phyloP scores from a whole-genome alignment of 2,888 invertebrate species.

The Cremastobaeus sp. region DNA sequence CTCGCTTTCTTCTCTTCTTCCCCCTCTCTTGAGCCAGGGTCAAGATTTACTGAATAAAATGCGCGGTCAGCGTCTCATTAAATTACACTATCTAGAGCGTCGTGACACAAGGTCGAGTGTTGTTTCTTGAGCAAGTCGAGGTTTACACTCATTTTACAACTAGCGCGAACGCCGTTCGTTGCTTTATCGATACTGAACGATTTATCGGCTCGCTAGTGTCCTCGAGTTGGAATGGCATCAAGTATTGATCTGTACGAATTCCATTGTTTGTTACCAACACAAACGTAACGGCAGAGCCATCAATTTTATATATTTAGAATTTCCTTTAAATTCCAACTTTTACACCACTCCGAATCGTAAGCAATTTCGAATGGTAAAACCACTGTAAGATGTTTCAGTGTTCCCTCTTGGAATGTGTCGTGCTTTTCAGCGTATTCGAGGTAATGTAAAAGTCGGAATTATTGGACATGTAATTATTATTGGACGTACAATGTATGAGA shows the following conservation, averaged over 20 bases:
- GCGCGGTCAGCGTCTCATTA: conserved; percentile 57
- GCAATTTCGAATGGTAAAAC: too few relatives aligned
- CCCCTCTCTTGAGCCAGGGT: conserved; percentile 47
- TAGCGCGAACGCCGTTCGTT: conserved; percentile 47
- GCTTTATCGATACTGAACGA: conserved; percentile 52
- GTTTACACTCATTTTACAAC: conserved; percentile 50
- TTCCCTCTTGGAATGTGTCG: too few relatives aligned
- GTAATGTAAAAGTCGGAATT: too few relatives aligned
- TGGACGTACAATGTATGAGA: too few relatives aligned
- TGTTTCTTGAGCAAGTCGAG: conserved; percentile 54
- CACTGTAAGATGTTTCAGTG: too few relatives aligned
- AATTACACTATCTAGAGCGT: conserved; percentile 48
- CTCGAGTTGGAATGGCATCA: conserved; percentile 51
- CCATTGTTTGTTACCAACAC: conserved; percentile 52
- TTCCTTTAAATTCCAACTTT: conserved; percentile 30
- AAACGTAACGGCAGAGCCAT: conserved; percentile 24
- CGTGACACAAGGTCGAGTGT: conserved; percentile 54
- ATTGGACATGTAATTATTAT: too few relatives aligned
- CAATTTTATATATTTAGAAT: conserved; percentile 53
- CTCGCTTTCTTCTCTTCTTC: too few relatives aligned
- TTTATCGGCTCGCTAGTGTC: conserved; percentile 55
- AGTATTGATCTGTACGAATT: conserved; percentile 50
- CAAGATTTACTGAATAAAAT: conserved; percentile 50
- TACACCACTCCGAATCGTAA: conserved; percentile 21
- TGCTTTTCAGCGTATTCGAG: too few relatives aligned